Evolutionary conservation across 2,113 vertebrate species (phyloP).

Genomic region (Microcebus jonahi): DNA sequence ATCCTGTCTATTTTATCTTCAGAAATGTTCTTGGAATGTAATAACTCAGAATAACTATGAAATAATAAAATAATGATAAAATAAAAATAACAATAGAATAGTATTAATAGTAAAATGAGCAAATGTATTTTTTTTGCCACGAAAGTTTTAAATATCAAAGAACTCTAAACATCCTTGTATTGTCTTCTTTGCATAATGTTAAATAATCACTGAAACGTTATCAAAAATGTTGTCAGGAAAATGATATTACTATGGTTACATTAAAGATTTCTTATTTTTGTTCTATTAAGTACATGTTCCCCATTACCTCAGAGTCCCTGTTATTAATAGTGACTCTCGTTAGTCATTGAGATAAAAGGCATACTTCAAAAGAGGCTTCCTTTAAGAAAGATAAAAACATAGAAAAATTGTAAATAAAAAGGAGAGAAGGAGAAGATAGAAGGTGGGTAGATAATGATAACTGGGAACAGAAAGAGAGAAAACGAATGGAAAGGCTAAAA

Average conservation of each 20-base stretch:
- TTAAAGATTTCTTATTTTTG: conserved; percentile 20
- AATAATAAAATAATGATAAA: not conserved
- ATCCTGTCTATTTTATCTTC: not conserved
- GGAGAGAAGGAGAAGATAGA: conserved; percentile 28
- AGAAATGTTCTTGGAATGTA: not conserved
- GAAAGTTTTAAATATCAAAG: conserved; percentile 35
- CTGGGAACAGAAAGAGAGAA: not conserved
- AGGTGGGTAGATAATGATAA: not conserved
- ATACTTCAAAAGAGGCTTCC: conserved; percentile 22
- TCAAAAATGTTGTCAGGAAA: conserved; percentile 10
- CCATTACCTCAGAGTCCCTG: not conserved
- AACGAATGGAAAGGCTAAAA: not conserved
- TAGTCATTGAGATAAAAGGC: conserved; percentile 49
- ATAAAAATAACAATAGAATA: not conserved
- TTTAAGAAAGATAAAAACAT: conserved; percentile 53
- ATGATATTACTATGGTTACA: not conserved
- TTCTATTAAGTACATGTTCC: conserved; percentile 10
- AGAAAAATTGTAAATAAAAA: conserved; percentile 53
- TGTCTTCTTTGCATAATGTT: not conserved
- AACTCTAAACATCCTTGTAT: conserved; percentile 1
- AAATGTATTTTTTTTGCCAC: not conserved
- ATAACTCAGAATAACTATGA: conserved; percentile 32
- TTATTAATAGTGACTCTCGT: conserved; percentile 43
- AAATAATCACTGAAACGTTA: conserved; percentile 38
- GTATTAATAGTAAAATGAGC: not conserved